These are phyloP conservation scores for Pomatorhinus ruficollis DNA, from an alignment of 2,113 vertebrate species.

Conservation along the genomic window DNA sequence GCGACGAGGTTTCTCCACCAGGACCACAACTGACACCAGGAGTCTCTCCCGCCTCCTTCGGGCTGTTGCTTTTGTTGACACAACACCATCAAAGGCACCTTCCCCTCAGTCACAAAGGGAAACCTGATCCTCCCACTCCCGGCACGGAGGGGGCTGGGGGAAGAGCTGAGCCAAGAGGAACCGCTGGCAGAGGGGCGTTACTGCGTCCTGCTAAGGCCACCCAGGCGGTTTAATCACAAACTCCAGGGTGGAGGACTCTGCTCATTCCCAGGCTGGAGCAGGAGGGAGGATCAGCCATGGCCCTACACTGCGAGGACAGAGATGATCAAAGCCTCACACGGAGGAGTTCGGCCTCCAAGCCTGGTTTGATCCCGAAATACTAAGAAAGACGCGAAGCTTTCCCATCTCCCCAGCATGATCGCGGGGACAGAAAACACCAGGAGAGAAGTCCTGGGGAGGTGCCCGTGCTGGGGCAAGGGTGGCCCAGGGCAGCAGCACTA, in stretches of 20 bases:
- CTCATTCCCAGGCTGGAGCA: not conserved
- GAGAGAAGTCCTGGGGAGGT: not conserved
- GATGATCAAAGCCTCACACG: not conserved
- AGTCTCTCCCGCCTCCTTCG: not conserved
- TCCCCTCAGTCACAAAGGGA: not conserved
- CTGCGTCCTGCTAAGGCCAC: not conserved
- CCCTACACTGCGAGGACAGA: not conserved
- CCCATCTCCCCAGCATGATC: rapidly evolving
- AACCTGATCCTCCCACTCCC: not conserved
- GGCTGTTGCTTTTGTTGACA: conserved; percentile 18
- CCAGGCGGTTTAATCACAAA: not conserved
- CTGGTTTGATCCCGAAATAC: not conserved
- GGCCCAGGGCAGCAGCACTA: not conserved
- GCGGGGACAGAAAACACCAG: not conserved
- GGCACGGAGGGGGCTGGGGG: not conserved
- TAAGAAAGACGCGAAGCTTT: not conserved
- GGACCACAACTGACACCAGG: conserved; percentile 30
- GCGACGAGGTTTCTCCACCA: not conserved
- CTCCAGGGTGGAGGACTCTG: not conserved
- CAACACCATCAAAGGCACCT: conserved; percentile 55
- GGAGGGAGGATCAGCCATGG: not conserved
- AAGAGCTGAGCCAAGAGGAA: not conserved
- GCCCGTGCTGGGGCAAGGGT: not conserved
- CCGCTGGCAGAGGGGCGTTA: not conserved
- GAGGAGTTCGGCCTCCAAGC: not conserved